These are phyloP conservation scores for Oscheius sp. DNA, from an alignment of 2,888 invertebrate species.

Conservation along the genomic window DNA sequence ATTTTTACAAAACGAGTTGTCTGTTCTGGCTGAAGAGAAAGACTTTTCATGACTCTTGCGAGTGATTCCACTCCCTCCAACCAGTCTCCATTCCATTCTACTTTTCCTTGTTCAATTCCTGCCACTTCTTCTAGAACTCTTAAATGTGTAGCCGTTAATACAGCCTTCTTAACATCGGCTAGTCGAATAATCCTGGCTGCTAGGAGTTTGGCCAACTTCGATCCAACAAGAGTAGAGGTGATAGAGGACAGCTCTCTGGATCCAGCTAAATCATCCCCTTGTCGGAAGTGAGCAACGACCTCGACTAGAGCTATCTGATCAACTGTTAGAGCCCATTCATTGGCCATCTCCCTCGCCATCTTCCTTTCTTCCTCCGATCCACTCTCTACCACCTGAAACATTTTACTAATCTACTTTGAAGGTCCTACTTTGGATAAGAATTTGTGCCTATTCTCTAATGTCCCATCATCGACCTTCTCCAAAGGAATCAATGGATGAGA, in stretches of 20 bases:
- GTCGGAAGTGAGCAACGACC: slow-evolving; percentile 38
- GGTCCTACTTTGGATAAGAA: slow-evolving; percentile 61
- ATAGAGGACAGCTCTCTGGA: slow-evolving; percentile 33
- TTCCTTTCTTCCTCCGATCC: slow-evolving; percentile 22
- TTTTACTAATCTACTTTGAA: too few species aligned
- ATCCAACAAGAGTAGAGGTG: slow-evolving; percentile 32
- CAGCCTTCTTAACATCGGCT: slow-evolving; percentile 36
- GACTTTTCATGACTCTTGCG: slow-evolving; percentile 28
- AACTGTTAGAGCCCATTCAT: slow-evolving; percentile 46
- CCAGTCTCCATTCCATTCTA: slow-evolving; percentile 43
- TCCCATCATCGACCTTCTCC: slow-evolving; percentile 53
- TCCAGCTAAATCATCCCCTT: slow-evolving; percentile 42
- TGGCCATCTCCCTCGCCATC: slow-evolving; percentile 27
- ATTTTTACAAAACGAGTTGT: slow-evolving; percentile 37
- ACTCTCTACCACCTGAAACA: slow-evolving; percentile 32
- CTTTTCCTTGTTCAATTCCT: slow-evolving; percentile 45
- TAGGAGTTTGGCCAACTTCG: slow-evolving; percentile 35
- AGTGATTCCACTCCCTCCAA: slow-evolving; percentile 38
- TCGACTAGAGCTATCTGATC: slow-evolving; percentile 45
- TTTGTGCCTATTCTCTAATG: slow-evolving; percentile 50
- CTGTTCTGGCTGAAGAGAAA: slow-evolving; percentile 36
- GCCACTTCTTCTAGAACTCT: slow-evolving; percentile 36
- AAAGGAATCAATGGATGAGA: slow-evolving; percentile 64
- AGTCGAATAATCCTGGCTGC: slow-evolving; percentile 42
- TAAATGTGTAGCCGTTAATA: slow-evolving; percentile 34